Percentiles rank a stretch among this genome's conserved stretches.
phyloP scores from a whole-genome alignment of 2,113 vertebrate genomes.

The Heterochromis multidens region DNA sequence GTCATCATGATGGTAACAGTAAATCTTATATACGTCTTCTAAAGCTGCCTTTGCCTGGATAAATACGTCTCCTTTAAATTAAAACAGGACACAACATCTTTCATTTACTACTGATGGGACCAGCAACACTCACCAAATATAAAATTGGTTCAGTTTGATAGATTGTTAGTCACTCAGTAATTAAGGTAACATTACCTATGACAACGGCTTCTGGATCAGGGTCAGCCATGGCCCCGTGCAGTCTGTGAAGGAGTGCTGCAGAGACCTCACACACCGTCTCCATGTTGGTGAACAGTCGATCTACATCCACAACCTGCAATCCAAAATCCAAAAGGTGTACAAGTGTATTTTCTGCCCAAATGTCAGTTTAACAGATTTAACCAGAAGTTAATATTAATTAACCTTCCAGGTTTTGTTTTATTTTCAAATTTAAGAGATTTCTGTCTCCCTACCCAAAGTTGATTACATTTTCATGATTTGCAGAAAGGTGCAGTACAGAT shows the following conservation, averaged over 20 bases:
- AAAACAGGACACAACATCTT: not conserved
- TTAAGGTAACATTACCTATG: conserved; percentile 78
- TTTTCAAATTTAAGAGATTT: not conserved
- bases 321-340: not conserved
- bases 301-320: conserved; percentile 86
- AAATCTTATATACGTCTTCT: conserved; percentile 94
- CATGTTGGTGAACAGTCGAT: conserved; percentile 93
- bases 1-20: conserved; percentile 94
- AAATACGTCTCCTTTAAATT: conserved; percentile 87
- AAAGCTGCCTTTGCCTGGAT: conserved; percentile 87
- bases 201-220: conserved; percentile 85
- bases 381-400: not conserved
- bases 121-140: not conserved
- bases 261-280: conserved; percentile 91
- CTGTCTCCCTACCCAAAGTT: not conserved
- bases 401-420: not conserved
- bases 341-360: not conserved
- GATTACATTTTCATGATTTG: not conserved
- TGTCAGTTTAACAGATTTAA: not conserved
- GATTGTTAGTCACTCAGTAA: not conserved
- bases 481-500: not conserved
- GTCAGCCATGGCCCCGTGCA: conserved; percentile 84
- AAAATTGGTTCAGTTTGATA: not conserved
- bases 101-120: not conserved
- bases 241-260: conserved; percentile 81